phyloP scores from a whole-genome alignment of 2,113 vertebrate genomes.

The Eira barbara region DNA sequence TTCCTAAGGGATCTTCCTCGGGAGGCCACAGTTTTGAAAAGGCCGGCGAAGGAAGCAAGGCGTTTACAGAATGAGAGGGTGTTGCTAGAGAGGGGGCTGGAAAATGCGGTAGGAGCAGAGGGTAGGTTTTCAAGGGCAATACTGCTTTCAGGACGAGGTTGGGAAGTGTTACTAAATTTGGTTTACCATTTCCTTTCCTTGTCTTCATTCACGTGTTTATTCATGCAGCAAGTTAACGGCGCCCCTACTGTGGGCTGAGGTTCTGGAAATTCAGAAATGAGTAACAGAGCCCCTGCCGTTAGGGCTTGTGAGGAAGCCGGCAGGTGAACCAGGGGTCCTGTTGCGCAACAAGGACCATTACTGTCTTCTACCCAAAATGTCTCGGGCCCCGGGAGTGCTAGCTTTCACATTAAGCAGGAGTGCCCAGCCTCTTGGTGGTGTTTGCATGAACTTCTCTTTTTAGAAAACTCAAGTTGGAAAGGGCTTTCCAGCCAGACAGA shows the following conservation, averaged over 20 bases:
- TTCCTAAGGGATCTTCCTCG: neutral
- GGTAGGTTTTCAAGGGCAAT: neutral
- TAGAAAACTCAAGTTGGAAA: neutral
- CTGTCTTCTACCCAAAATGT: neutral
- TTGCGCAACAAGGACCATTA: rapidly evolving
- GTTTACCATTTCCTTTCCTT: neutral
- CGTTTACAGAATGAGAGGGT: neutral
- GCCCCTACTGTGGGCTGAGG: neutral
- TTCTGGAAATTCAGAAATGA: neutral
- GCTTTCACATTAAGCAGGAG: neutral
- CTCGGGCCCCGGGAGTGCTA: neutral
- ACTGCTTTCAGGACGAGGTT: neutral
- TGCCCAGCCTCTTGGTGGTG: neutral
- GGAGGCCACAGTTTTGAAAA: neutral
- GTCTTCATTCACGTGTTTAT: neutral
- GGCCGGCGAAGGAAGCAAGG: neutral
- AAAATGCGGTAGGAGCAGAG: neutral
- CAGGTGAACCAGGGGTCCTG: neutral
- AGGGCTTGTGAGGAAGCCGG: neutral
- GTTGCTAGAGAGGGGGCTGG: neutral
- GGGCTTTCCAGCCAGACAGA: neutral
- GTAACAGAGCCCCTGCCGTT: neutral
- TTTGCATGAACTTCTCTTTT: neutral
- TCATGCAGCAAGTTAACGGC: neutral
- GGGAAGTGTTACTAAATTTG: neutral